Percentiles rank a stretch among this genome's conserved stretches.
These are phyloP conservation scores for Tachysurus fulvidraco DNA, from an alignment of 2,113 vertebrate species.

Conservation along the genomic window DNA sequence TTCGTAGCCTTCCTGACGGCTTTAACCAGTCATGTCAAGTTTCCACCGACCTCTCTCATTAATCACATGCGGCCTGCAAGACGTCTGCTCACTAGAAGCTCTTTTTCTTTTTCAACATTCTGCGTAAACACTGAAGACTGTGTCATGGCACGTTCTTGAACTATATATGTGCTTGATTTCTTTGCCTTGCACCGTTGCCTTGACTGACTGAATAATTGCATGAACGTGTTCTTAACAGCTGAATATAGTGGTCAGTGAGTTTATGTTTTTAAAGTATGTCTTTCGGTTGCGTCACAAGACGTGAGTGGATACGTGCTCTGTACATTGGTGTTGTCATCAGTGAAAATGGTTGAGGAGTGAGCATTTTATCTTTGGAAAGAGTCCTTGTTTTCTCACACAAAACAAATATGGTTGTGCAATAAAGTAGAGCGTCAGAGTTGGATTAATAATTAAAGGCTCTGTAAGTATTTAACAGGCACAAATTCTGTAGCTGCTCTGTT, in stretches of 20 bases:
- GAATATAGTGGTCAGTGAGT: not conserved
- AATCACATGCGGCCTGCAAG: not conserved
- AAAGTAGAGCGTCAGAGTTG: not conserved
- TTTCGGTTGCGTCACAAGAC: not conserved
- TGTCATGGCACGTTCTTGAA: not conserved
- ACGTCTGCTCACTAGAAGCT: not conserved
- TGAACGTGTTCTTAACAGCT: not conserved
- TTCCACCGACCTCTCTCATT: not conserved
- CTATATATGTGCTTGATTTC: not conserved
- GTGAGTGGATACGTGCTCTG: not conserved
- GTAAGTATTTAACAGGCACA: constrained; percentile 1
- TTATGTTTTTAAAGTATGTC: not conserved
- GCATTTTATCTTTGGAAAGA: constrained; percentile 3
- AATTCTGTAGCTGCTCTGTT: not conserved
- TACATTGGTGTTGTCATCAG: not conserved
- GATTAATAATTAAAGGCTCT: constrained; percentile 41
- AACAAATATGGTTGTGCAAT: constrained; percentile 36
- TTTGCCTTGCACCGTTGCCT: not conserved
- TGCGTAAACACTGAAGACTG: not conserved
- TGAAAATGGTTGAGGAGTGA: constrained; percentile 3
- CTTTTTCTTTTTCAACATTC: not conserved
- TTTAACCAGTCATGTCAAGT: not conserved
- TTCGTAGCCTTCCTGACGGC: not conserved
- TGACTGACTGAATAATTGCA: not conserved
- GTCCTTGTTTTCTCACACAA: constrained; percentile 23